Evolutionary conservation across 1,140 invertebrate species (phyloP).

Genomic region (Arctopsyche grandis): DNA sequence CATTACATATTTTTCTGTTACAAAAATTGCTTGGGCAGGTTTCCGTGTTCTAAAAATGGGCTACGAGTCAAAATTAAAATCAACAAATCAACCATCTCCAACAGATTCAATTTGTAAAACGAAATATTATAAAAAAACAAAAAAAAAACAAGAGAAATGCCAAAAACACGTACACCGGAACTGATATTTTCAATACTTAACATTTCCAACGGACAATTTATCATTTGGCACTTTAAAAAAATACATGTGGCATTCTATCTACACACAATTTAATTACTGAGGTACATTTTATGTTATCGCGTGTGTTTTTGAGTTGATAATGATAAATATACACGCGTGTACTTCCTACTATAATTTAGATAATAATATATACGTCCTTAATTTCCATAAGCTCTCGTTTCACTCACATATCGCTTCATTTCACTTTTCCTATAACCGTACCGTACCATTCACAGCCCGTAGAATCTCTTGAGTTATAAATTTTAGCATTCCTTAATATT

Average conservation of each 20-base stretch:
- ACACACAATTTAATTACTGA: background rate
- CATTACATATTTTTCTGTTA: conserved; percentile 42
- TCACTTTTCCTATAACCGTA: conserved; percentile 30
- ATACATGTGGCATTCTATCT: conserved; percentile 6
- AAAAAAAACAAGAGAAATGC: conserved; percentile 19
- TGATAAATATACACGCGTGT: conserved; percentile 26
- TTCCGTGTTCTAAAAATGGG: conserved; percentile 7
- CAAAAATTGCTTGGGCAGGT: conserved; percentile 53
- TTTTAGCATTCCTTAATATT: conserved; percentile 6
- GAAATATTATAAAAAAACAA: conserved; percentile 21
- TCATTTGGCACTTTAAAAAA: conserved; percentile 34
- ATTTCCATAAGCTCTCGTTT: conserved; percentile 54
- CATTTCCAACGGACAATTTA: background rate
- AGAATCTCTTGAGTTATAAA: conserved; percentile 34
- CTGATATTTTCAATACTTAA: too few species aligned
- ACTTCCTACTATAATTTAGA: conserved; percentile 33
- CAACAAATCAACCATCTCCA: too few species aligned
- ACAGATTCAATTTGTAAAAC: background rate
- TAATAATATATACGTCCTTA: conserved; percentile 47
- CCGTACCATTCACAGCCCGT: conserved; percentile 47
- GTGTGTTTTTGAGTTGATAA: background rate
- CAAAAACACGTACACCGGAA: background rate
- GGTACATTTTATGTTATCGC: conserved; percentile 8
- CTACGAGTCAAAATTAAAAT: too few species aligned
- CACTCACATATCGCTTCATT: conserved; percentile 29